These are phyloP conservation scores for Tetraodon nigroviridis DNA, from an alignment of 2,113 vertebrate species.

Conservation along the genomic window DNA sequence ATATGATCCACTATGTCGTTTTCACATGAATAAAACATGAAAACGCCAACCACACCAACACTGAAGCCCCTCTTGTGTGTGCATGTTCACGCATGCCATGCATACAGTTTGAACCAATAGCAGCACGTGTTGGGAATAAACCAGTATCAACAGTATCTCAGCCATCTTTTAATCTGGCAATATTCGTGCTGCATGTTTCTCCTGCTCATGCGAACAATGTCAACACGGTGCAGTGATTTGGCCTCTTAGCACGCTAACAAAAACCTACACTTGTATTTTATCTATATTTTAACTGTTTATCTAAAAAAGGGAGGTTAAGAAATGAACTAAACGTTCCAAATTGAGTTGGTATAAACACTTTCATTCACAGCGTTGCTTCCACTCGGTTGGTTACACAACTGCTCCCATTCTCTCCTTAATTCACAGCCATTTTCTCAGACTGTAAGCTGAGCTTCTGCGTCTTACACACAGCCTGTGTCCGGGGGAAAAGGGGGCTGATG, in stretches of 20 bases:
- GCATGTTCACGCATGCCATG: not conserved
- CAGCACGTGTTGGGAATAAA: not conserved
- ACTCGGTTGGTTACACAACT: not conserved
- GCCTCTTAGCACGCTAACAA: no score
- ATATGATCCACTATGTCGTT: slow-evolving; percentile 30
- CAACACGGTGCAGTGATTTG: no score
- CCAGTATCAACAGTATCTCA: not conserved
- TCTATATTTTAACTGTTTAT: no score
- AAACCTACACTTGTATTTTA: no score
- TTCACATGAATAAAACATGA: slow-evolving; percentile 53
- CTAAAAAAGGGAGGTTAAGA: no score
- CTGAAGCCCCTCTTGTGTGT: slow-evolving; percentile 1
- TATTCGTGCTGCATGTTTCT: no score
- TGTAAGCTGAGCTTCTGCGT: not conserved
- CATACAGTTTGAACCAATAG: not conserved
- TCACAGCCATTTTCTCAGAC: not conserved
- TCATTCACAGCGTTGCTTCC: not conserved
- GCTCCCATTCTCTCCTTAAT: not conserved
- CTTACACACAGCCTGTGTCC: not conserved
- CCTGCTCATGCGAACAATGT: no score
- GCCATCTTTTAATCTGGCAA: no score
- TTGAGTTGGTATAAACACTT: no score
- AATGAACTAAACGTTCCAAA: not conserved
- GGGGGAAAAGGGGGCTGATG: no score
- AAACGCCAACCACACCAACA: slow-evolving; percentile 4